These are phyloP conservation scores for Imbricaverruca yamaguchii DNA, from an alignment of 2,888 invertebrate species.

Conservation along the genomic window DNA sequence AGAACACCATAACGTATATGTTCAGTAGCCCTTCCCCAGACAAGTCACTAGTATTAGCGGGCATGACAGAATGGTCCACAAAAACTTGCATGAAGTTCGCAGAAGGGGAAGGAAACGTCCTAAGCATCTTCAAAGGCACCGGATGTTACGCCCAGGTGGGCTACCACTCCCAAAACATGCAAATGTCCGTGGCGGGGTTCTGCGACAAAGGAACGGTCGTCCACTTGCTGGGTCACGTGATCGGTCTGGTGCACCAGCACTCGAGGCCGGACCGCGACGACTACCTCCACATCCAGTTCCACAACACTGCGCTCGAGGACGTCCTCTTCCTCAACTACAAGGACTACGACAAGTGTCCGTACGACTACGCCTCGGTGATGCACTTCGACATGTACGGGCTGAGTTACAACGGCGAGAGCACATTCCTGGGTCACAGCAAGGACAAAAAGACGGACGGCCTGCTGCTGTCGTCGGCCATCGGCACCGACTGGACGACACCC, in stretches of 20 bases:
- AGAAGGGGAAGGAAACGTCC: neutral
- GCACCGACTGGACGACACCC: neutral
- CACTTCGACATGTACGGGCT: slow-evolving; percentile 16
- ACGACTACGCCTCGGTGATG: slow-evolving; percentile 13
- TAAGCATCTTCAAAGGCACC: neutral
- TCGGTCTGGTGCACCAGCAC: slow-evolving; percentile 16
- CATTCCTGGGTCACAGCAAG: neutral
- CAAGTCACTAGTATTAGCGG: neutral
- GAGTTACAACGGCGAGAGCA: neutral
- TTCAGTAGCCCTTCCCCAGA: neutral
- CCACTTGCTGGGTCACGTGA: slow-evolving; percentile 14
- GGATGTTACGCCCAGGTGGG: slow-evolving; percentile 3
- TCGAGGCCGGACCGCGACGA: neutral
- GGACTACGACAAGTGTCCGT: neutral
- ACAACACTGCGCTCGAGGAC: slow-evolving; percentile 4
- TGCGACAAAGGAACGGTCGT: neutral
- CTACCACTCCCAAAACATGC: neutral
- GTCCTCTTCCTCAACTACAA: slow-evolving; percentile 9
- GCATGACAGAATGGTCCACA: slow-evolving; percentile 3
- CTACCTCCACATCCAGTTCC: slow-evolving; percentile 1
- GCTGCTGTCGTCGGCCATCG: neutral
- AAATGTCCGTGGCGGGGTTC: neutral
- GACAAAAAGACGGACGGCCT: neutral
- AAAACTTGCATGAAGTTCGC: slow-evolving; percentile 14
- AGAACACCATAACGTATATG: neutral